phyloP scores from a whole-genome alignment of 2,113 vertebrate species.

The Entosphenus tridentatus region DNA sequence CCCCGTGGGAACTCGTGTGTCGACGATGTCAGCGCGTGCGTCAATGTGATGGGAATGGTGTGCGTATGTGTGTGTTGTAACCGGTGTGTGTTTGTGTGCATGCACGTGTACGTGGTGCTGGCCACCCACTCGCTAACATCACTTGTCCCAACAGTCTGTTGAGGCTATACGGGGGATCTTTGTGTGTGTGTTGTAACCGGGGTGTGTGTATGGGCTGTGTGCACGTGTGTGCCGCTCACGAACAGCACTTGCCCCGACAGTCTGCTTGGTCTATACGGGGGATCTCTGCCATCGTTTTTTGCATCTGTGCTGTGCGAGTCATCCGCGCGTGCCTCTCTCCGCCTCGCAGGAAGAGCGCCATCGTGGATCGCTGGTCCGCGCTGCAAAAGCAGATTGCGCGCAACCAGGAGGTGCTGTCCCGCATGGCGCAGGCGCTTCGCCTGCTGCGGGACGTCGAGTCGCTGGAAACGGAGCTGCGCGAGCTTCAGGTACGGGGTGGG shows the following conservation, averaged over 20 bases:
- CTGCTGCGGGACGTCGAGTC: constrained; percentile 35
- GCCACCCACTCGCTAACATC: neutral
- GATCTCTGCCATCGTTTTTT: too few relatives aligned
- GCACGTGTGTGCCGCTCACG: too few relatives aligned
- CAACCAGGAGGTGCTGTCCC: constrained; percentile 20
- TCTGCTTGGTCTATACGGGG: too few relatives aligned
- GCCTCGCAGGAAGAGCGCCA: constrained; percentile 23
- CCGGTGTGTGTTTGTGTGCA: neutral
- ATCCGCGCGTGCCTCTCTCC: neutral
- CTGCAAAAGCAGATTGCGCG: constrained; percentile 34
- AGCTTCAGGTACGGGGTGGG: constrained; percentile 31
- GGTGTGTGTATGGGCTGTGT: too few relatives aligned
- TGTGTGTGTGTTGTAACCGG: too few relatives aligned
- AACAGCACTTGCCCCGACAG: too few relatives aligned
- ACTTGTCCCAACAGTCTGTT: too few relatives aligned
- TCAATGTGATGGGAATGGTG: neutral
- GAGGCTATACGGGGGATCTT: too few relatives aligned
- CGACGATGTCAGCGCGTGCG: neutral
- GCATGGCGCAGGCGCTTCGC: constrained; percentile 22
- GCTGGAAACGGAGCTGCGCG: constrained; percentile 32
- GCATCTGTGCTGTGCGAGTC: too few relatives aligned
- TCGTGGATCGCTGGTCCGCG: constrained; percentile 32
- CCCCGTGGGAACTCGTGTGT: too few relatives aligned
- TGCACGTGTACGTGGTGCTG: neutral
- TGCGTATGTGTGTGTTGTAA: neutral